phyloP scores from a whole-genome alignment of 2,797 vertebrate species.

The Fratercula arctica region DNA sequence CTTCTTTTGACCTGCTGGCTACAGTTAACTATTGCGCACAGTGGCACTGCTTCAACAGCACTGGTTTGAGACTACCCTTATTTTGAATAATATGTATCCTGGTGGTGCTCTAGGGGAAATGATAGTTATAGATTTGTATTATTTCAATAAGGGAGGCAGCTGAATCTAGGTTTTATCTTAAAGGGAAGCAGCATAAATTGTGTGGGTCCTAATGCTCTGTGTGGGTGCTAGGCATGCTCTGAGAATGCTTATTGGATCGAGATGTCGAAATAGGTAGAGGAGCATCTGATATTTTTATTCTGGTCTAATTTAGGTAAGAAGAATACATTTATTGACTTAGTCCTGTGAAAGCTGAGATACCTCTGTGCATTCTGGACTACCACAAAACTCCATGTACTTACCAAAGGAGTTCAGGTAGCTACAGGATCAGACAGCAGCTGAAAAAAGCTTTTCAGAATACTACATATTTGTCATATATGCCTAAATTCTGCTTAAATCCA shows the following conservation, averaged over 20 bases:
- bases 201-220: neutral
- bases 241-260: neutral
- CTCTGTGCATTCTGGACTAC: neutral
- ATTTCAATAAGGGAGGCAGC: neutral
- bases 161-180: neutral
- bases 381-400: neutral
- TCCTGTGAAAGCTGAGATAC: fast-evolving
- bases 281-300: neutral
- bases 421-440: neutral
- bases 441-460: neutral
- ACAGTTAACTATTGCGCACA: neutral
- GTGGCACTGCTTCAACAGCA: neutral
- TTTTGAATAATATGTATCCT: neutral
- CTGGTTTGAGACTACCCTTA: neutral
- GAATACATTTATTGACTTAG: neutral
- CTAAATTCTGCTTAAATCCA: neutral
- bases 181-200: neutral
- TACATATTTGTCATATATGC: neutral
- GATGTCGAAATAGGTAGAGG: neutral
- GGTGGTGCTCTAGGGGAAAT: neutral
- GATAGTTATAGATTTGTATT: neutral
- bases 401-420: neutral
- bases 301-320: neutral
- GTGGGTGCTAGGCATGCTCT: neutral
- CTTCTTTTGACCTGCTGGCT: neutral